These are phyloP conservation scores for Agrochola lychnidis DNA, from an alignment of 2,888 invertebrate species.

Conservation along the genomic window DNA sequence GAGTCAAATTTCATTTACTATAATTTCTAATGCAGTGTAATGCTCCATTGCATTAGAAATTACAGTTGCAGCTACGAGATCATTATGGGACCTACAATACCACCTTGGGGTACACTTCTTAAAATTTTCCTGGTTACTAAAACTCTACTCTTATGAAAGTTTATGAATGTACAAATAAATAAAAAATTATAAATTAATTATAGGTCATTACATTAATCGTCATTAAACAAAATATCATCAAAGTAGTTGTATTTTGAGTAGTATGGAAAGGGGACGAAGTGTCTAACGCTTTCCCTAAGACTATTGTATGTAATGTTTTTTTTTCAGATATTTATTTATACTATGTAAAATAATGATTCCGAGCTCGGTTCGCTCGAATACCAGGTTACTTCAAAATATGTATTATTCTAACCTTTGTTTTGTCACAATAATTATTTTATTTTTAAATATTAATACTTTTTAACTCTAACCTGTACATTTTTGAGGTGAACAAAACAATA, in stretches of 20 bases:
- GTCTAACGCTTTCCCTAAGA: neutral
- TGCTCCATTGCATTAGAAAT: neutral
- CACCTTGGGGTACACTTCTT: constrained; percentile 1
- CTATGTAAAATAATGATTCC: neutral
- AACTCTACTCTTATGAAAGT: neutral
- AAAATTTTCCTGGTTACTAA: neutral
- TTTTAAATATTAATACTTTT: neutral
- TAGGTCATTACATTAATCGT: neutral
- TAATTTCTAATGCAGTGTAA: too few relatives aligned
- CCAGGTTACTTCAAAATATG: neutral
- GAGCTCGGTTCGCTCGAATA: neutral
- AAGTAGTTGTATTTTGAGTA: neutral
- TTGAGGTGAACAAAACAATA: neutral
- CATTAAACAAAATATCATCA: neutral
- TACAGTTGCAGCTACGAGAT: neutral
- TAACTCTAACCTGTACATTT: too few relatives aligned
- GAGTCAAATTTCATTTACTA: too few relatives aligned
- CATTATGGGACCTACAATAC: constrained; percentile 8
- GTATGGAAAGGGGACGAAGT: neutral
- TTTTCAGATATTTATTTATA: neutral
- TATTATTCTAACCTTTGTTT: neutral
- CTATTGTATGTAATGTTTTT: too few relatives aligned
- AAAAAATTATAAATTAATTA: too few relatives aligned
- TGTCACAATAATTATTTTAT: neutral
- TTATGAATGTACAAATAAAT: neutral